Evolutionary conservation across 2,888 invertebrate species (phyloP), one percentile per base, ranked within the genome.

Genomic region (Andrena haemorrhoa): DNA sequence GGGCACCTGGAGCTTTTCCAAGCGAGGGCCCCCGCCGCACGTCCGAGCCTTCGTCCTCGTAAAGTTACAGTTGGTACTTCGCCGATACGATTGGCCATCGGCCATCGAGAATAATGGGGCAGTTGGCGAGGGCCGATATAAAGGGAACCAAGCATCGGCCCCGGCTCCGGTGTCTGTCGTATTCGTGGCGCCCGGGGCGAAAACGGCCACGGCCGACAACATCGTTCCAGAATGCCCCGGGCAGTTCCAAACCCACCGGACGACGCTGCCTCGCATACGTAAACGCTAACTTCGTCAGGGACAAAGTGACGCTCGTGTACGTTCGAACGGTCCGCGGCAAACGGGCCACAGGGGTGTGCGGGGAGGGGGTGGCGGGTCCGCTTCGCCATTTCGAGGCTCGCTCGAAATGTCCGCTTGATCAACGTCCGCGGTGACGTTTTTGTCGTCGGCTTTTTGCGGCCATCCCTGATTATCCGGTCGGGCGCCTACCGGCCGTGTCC

Each of bases 161-260:
- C 68, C 74, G 77, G 77, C 79, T 73, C 68, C 80, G 78, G 82
- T 82, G 81, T 88, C 90, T 89, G 89, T 92, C 90, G 91, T 90
- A 91, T 90, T 90, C 89, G 87, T 88, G 89, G 72, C 81, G 89
- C 92, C 86, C 72, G 70, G 74, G 91, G 92, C 89, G 69, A 86
- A 92, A 91, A 89, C 92, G 92, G 92, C 93, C 93, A 93, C 92
- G 93, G 92, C 92, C 93, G 92, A 92, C 93, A 92, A 93, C 92
- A 92, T 93, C 93, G 91, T 92, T 93, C 90, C 89, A 90, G 87
- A 90, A 87, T 79, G 91, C 93, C 91, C 8, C 60, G 49, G 89
- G 92, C 91, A 82, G 86, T 91, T 91, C 90, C 89, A 91, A 92
- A 92, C 91, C 91, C 90, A 91, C 86, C 89, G 90, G 83, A 87